Percentiles rank a stretch among this genome's conserved stretches.
These are phyloP conservation scores for Rhadinocentrus ornatus DNA, from an alignment of 2,797 vertebrate species.

Conservation along the genomic window DNA sequence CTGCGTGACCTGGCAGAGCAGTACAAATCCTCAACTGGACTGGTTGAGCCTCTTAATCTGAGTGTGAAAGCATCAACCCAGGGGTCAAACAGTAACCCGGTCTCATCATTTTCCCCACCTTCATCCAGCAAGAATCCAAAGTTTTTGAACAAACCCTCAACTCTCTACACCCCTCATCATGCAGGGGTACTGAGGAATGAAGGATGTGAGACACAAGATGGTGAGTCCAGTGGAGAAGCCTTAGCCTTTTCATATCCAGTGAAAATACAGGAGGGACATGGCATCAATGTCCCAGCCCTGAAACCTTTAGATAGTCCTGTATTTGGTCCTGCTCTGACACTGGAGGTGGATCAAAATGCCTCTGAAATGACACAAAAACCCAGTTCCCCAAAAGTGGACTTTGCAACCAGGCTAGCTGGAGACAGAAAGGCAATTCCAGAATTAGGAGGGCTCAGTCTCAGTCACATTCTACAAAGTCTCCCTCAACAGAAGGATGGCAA, in stretches of 20 bases:
- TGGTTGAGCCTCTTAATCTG: slow-evolving; percentile 80
- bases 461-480: slow-evolving; percentile 16
- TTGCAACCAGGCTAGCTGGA: slow-evolving; percentile 5
- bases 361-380: not conserved
- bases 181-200: slow-evolving; percentile 28
- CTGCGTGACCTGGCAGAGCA: slow-evolving; percentile 77
- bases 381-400: slow-evolving; percentile 33
- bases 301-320: slow-evolving; percentile 17
- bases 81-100: slow-evolving; percentile 42
- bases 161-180: slow-evolving; percentile 64
- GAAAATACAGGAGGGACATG: slow-evolving; percentile 7
- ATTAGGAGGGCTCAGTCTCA: slow-evolving; percentile 5
- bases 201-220: slow-evolving; percentile 27
- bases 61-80: slow-evolving; percentile 58
- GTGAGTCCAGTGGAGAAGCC: not conserved
- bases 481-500: slow-evolving; percentile 53
- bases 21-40: slow-evolving; percentile 72
- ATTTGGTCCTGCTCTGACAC: not conserved
- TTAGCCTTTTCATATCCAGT: not conserved
- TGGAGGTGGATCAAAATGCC: slow-evolving; percentile 1
- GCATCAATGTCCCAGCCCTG: slow-evolving; percentile 18
- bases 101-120: slow-evolving; percentile 75
- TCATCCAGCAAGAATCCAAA: slow-evolving; percentile 73
- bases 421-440: slow-evolving; percentile 28
- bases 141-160: slow-evolving; percentile 80